Conservation (phyloP, 2,888 invertebrate genomes). For the Callyntrura guangdongensis region DNA sequence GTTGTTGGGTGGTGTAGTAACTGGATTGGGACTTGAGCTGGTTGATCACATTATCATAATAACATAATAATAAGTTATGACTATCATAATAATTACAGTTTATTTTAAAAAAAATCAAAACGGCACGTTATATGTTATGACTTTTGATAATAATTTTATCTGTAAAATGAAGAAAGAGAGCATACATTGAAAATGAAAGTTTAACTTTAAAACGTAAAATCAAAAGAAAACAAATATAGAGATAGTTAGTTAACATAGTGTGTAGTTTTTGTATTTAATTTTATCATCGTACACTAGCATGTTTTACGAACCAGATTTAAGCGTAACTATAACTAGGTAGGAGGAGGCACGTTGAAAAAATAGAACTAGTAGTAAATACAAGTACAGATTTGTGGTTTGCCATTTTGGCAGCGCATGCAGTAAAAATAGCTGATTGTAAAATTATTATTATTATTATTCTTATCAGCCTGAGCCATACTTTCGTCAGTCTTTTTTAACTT, state of each 20-base stretch:
- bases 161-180: not conserved
- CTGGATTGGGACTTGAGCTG: slow-evolving; percentile 59
- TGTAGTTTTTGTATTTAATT: not conserved
- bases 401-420: not conserved
- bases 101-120: slow-evolving; percentile 7
- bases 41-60: slow-evolving; percentile 9
- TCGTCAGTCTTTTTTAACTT: no score
- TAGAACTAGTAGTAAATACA: not conserved
- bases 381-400: not conserved
- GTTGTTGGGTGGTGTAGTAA: slow-evolving; percentile 12
- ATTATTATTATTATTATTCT: no score
- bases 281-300: not conserved
- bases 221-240: not conserved
- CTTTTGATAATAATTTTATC: no score
- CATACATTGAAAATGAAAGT: not conserved
- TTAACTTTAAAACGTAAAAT: not conserved
- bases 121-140: not conserved
- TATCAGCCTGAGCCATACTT: no score
- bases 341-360: not conserved
- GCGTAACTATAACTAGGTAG: slow-evolving; percentile 24
- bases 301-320: not conserved
- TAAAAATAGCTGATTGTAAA: no score
- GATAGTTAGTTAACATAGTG: not conserved
- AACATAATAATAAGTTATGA: no score
- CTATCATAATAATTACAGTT: slow-evolving; percentile 1